Conservation (phyloP, 1,140 invertebrate species). For the Tetraneura akinire region DNA sequence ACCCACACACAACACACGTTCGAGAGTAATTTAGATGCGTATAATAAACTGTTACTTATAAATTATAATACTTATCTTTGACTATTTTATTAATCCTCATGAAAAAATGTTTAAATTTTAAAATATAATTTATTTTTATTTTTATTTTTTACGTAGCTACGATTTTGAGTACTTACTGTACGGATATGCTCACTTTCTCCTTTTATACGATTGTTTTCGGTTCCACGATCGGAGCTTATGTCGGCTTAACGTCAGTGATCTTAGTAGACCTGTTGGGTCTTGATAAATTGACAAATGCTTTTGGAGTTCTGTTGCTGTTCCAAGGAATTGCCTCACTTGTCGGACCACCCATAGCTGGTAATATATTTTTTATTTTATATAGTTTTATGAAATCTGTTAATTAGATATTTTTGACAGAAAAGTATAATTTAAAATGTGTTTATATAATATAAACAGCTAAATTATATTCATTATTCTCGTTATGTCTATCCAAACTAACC, state of each 20-base stretch:
- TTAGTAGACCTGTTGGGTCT: conserved; percentile 83
- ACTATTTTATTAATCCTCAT: no score
- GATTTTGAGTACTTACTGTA: conserved; percentile 72
- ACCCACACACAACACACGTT: no score
- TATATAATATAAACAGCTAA: no score
- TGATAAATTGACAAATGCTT: conserved; percentile 87
- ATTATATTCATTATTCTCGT: no score
- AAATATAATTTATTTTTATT: conserved; percentile 57
- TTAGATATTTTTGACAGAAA: no score
- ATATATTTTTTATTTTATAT: neutral
- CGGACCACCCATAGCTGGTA: conserved; percentile 87
- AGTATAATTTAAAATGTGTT: no score
- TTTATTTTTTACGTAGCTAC: conserved; percentile 70
- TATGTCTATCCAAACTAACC: no score
- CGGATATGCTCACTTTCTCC: conserved; percentile 69
- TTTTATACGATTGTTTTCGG: conserved; percentile 83
- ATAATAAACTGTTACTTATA: no score
- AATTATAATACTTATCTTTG: no score
- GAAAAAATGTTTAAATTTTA: no score
- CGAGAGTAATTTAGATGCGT: no score
- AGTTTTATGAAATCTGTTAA: no score
- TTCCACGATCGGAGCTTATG: conserved; percentile 88
- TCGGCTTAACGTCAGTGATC: conserved; percentile 88
- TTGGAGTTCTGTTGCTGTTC: conserved; percentile 87
- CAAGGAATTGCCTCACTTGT: conserved; percentile 88